Evolutionary conservation across 2,797 vertebrate species (phyloP).

Genomic region (Pseudomugil tenellus): DNA sequence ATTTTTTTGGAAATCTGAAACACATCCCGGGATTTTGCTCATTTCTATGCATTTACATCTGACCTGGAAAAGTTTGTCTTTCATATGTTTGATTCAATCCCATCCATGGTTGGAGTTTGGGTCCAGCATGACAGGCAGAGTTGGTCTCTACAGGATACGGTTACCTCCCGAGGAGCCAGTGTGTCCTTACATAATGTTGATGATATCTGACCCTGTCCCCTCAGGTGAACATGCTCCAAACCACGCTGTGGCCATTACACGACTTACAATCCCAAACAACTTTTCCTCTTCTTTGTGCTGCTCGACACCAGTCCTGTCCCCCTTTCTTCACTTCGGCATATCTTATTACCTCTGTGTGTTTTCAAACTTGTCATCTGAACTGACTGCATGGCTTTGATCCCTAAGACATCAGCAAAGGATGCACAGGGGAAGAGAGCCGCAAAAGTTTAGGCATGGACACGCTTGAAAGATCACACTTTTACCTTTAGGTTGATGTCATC

Average conservation of each 20-base stretch:
- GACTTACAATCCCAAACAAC: too few species aligned
- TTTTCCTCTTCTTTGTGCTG: constrained; percentile 20
- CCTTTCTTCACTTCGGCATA: neutral
- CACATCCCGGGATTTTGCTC: neutral
- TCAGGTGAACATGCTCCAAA: neutral
- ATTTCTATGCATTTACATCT: neutral
- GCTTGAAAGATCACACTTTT: constrained; percentile 13
- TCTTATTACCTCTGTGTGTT: constrained; percentile 1
- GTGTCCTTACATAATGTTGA: constrained; percentile 61
- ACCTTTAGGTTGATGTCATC: constrained; percentile 11
- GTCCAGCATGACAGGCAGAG: constrained; percentile 19
- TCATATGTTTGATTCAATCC: neutral
- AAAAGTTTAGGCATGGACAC: neutral
- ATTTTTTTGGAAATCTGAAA: neutral
- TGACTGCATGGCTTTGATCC: constrained; percentile 28
- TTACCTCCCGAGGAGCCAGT: constrained; percentile 62
- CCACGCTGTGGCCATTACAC: neutral
- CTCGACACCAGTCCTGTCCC: neutral
- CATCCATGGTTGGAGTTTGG: constrained; percentile 16
- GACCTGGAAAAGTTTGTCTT: constrained; percentile 4
- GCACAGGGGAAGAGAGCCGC: neutral
- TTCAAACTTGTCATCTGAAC: constrained; percentile 11
- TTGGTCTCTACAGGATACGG: constrained; percentile 52
- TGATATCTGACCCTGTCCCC: constrained; percentile 33
- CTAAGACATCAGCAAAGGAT: constrained; percentile 11